Conservation (phyloP, 2,888 invertebrate species). For the Tetropium fuscum region DNA sequence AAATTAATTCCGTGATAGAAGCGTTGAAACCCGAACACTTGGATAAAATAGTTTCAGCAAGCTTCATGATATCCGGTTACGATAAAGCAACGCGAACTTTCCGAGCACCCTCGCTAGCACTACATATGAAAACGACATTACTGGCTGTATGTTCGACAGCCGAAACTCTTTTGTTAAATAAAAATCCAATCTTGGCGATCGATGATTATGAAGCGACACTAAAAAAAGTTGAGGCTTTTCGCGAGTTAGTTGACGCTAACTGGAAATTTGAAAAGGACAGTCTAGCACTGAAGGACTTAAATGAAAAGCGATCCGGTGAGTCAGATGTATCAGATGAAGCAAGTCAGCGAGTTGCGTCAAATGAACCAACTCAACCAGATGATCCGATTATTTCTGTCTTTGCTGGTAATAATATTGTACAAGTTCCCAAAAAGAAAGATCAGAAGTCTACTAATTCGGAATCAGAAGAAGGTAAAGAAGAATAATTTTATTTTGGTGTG, state of each 20-base stretch:
- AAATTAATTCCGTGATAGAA: slow-evolving; percentile 18
- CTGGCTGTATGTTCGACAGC: not conserved
- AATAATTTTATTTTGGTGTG: no score
- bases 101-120: slow-evolving; percentile 32
- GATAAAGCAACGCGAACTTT: slow-evolving; percentile 21
- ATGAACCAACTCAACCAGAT: no score
- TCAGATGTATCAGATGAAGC: no score
- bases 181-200: not conserved
- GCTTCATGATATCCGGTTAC: not conserved
- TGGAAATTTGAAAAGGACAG: slow-evolving; percentile 31
- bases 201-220: not conserved
- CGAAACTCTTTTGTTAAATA: not conserved
- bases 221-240: not conserved
- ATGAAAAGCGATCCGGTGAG: no score
- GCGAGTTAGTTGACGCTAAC: not conserved
- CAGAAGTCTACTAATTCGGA: no score
- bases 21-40: slow-evolving; percentile 10
- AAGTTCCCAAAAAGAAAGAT: no score
- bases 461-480: no score
- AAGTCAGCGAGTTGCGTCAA: no score
- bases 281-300: slow-evolving; percentile 41
- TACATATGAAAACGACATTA: slow-evolving; percentile 32
- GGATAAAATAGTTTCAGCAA: not conserved
- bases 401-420: no score
- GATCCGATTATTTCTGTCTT: no score